Evolutionary conservation across 2,113 vertebrate species (phyloP).

Genomic region (Scopus umbretta): DNA sequence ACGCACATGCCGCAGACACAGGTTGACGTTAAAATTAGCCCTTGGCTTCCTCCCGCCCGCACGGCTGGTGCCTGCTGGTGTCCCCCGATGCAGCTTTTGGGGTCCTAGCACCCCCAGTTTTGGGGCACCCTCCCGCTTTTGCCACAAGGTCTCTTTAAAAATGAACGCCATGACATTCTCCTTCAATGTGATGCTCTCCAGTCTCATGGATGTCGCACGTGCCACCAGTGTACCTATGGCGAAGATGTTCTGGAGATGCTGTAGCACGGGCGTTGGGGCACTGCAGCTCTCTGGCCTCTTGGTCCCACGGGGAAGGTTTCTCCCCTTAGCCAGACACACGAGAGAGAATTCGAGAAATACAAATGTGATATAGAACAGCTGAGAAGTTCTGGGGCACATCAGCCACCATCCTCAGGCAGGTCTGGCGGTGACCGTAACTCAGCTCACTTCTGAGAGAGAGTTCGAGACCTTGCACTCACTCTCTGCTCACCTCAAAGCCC

Average conservation of each 20-base stretch:
- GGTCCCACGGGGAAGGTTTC: fast-evolving
- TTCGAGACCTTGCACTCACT: background rate
- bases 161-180: fast-evolving
- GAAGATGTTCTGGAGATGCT: background rate
- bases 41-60: background rate
- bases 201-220: fast-evolving
- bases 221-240: fast-evolving
- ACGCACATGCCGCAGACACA: background rate
- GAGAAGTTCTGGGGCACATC: background rate
- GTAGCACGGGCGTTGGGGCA: fast-evolving
- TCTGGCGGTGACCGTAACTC: background rate
- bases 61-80: fast-evolving
- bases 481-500: background rate
- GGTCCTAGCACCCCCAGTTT: no score
- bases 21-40: slow-evolving; percentile 17
- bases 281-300: background rate
- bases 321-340: background rate
- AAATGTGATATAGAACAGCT: background rate
- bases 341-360: background rate
- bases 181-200: fast-evolving
- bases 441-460: background rate
- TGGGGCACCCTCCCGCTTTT: background rate
- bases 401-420: background rate
- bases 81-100: background rate
- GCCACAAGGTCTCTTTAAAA: background rate